Evolutionary conservation across 1,140 invertebrate genomes (phyloP), one percentile per base, ranked within the genome.

Genomic region (Anthonomus grandis): DNA sequence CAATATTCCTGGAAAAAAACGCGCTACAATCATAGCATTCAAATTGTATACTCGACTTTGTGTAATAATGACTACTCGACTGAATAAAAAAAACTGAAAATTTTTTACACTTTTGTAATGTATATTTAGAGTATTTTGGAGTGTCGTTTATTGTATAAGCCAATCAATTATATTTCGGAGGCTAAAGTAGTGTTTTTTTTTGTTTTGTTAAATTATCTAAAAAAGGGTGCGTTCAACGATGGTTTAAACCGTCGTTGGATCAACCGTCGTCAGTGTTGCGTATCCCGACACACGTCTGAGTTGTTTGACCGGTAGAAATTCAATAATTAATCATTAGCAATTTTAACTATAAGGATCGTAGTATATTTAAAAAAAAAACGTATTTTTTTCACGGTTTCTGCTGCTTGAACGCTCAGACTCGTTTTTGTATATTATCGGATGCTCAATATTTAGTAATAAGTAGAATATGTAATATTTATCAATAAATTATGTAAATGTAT

Each of bases 381-480:
- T 47, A 54, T 66, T 70, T n/a, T n/a, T n/a, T n/a, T n/a, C n/a
- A n/a, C n/a, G n/a, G n/a, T n/a, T n/a, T 73, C 71, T 71, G 66
- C 67, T 59, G 65, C 71, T 73, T 73, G 71, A 73, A 70, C 70
- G 70, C 57, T 66, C 70, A 70, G 71, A 70, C 62, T 56, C 44
- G 41, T 60, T 60, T 62, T 67, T 73, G 71, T 73, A 73, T 71
- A 73, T 71, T 73, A 66, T 65, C 54, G 69, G 69, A 73, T 73
- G 71, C 71, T 73, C 71, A 73, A 71, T 70, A 71, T 71, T 68
- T 70, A 69, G 60, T 58, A 60, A 62, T 69, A 69, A 67, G 62
- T 72, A 70, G 66, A 64, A 56, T 68, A 71, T 70, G 69, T 73
- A 73, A 69, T 73, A 71, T 71, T 73, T 73, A 73, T 71, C 69